Evolutionary conservation across 2,888 invertebrate genomes (phyloP), one percentile per base, ranked within the genome.

Genomic region (Xanthostigma xanthostigma): DNA sequence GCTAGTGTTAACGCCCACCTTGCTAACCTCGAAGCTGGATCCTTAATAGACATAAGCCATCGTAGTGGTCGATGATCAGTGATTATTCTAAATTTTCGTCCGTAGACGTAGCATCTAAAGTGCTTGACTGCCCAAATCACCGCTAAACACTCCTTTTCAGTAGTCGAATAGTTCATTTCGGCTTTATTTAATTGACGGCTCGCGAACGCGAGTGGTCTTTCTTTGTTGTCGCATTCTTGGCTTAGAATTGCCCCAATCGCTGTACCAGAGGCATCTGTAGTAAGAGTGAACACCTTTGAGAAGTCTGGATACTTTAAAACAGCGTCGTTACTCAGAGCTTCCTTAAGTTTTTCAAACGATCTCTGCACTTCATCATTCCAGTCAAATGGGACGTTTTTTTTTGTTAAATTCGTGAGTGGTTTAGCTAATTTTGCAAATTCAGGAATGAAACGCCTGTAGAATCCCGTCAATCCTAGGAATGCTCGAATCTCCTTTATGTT

Each of bases 81-180:
- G 8, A 55, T 51, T 11, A 60, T 44, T 11, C 27, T 52, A 36
- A 60, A 58, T 36, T 53, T 49, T 13, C 49, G 49, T 9, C 58
- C 59, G 40, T 52, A 52, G 8, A 59, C 33, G 49, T 59, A 59
- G 10, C 53, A 53, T 36, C 55, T 33, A 44, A 54, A 59, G 42
- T 55, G 51, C 41, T 56, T 54, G 6, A 54, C 42, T 1, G 53
- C 53, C 52, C 52, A 57, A 8, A 57, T 47, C 2, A 58, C 46
- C 1, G 56, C 57, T 33, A 58, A 40, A 2, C 55, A 46, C 53
- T 60, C 60, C n/a, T 53, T 50, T 48, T 60, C 55, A n/a, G 50
- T 56, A 9, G 57, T 55, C 9, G 50, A 44, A 43, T 58, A 57
- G 35, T 52, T 55, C 12, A 11, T 38, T 49, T 58, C 55, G 0